Evolutionary conservation across 2,888 invertebrate species (phyloP), one percentile per base, ranked within the genome.

Genomic region (Aspidapion aeneum): DNA sequence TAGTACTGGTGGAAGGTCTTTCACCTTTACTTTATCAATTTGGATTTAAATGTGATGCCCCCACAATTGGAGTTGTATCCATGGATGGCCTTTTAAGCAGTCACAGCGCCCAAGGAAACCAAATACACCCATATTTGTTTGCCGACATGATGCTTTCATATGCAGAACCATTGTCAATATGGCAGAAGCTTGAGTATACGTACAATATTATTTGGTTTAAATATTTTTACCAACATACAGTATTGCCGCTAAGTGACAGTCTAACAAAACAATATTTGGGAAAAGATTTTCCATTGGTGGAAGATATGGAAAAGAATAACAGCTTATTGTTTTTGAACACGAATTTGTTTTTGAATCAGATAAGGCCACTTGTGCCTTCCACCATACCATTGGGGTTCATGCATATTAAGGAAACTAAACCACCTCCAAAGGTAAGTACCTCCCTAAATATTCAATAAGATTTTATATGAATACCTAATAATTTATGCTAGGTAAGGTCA

Each of bases 191-290:
- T 3, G 63, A 64, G 50, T 73, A 73, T 57, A 66, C 67, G 0
- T 58, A 68, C 16, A 73, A 72, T 61, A 66, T 70, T 18, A 16
- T 75, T 12, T 72, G 71, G 68, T 58, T 64, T 9, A 67, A 72
- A 57, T 66, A 66, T 18, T 70, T 68, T 59, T 68, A 70, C 19
- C 56, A 68, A 2, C 72, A 69, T 55, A 60, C 63, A 1, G 66
- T 72, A 2, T 56, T 70, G 51, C 72, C 71, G 1, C 62, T 63
- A 58, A 63, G 70, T 60, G 72, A 77, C 63, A 51, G 66, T 57
- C 60, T 76, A n/a, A 72, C 71, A 1, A 71, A 65, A 50, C 72
- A 69, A 61, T 74, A 77, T 70, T 73, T 79, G n/a, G 77, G 79
- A 1, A 63, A 71, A 12, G 67, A 75, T 63, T 66, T 75, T 54